phyloP scores from a whole-genome alignment of 2,888 invertebrate species.

The Eueremaeus valkanovi region DNA sequence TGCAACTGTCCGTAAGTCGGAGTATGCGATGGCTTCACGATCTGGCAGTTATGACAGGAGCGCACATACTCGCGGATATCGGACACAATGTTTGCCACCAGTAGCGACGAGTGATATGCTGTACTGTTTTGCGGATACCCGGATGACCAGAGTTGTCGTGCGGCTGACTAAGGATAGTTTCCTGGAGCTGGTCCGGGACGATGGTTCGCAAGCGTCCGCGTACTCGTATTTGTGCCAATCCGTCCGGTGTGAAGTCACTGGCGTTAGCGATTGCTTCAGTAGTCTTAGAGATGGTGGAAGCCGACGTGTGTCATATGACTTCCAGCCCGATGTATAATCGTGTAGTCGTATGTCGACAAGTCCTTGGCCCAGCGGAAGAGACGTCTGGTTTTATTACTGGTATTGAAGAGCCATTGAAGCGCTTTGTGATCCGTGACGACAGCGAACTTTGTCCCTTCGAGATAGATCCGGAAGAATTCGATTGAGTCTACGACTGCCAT shows the following conservation, averaged over 20 bases:
- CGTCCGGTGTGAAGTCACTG: background rate
- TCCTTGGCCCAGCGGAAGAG: background rate
- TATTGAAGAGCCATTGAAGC: background rate
- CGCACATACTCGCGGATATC: background rate
- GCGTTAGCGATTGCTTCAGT: background rate
- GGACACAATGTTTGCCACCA: background rate
- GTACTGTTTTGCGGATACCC: background rate
- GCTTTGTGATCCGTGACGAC: background rate
- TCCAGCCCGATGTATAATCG: background rate
- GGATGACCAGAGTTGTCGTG: no score
- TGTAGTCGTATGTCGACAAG: background rate
- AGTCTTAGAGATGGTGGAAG: background rate
- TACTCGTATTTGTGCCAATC: background rate
- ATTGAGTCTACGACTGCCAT: background rate
- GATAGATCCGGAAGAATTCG: background rate
- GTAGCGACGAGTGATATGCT: background rate
- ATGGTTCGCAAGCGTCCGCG: background rate
- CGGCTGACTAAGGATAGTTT: background rate
- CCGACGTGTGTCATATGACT: background rate
- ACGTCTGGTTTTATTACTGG: background rate
- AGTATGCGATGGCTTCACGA: background rate
- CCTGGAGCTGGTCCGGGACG: background rate
- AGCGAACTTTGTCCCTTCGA: slow-evolving; percentile 11
- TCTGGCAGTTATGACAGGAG: background rate
- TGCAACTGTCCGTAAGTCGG: background rate